Evolutionary conservation across 2,113 vertebrate species (phyloP).

Genomic region (Pogona vitticeps): DNA sequence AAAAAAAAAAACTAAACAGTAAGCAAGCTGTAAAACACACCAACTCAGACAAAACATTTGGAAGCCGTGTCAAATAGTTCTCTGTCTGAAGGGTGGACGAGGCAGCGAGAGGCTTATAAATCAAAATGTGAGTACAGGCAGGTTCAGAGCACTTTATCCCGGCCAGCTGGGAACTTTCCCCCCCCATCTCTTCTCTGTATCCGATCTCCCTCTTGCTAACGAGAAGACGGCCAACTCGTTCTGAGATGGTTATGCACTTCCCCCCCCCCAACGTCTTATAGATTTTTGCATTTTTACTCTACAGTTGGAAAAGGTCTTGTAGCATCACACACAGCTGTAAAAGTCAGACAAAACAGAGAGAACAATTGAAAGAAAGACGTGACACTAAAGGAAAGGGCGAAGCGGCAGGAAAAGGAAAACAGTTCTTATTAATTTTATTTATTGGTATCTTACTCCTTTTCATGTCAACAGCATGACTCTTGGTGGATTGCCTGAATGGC

Average conservation of each 20-base stretch:
- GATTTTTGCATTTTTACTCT: neutral
- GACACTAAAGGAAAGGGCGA: neutral
- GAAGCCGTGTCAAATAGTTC: constrained; percentile 77
- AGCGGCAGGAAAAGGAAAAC: neutral
- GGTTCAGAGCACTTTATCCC: constrained; percentile 19
- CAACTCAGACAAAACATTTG: constrained; percentile 80
- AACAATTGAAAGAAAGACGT: neutral
- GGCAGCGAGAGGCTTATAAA: constrained; percentile 59
- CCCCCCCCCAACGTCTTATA: neutral
- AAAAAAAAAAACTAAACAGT: constrained; percentile 52
- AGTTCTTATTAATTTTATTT: no score
- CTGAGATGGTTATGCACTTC: neutral
- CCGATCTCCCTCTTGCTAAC: neutral
- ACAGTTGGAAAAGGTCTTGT: no score
- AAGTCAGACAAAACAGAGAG: neutral
- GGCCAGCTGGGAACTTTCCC: neutral
- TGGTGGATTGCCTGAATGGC: no score
- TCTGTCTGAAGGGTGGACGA: constrained; percentile 75
- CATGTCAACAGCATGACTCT: no score
- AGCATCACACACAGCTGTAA: neutral
- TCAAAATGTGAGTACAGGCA: constrained; percentile 72
- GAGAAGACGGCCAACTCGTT: neutral
- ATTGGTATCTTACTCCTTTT: no score
- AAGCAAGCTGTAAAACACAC: constrained; percentile 71
- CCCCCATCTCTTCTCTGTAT: constrained; percentile 27